Percentiles rank a stretch among this genome's conserved stretches.
phyloP scores from a whole-genome alignment of 2,888 invertebrate genomes.

The Aethes cnicana region DNA sequence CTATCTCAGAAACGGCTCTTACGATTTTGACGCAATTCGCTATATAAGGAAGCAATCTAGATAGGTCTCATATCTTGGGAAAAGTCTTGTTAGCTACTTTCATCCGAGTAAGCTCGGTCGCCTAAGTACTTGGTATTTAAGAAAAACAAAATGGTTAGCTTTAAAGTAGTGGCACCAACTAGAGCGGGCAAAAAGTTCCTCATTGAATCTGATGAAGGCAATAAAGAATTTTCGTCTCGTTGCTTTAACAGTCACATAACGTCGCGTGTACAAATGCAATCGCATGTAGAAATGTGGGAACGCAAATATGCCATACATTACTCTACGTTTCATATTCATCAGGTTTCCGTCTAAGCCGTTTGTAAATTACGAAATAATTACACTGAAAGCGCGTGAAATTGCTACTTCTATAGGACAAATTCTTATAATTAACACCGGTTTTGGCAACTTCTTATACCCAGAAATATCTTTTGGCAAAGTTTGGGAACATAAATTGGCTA shows the following conservation, averaged over 20 bases:
- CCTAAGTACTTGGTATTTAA: too few relatives aligned
- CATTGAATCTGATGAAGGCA: too few relatives aligned
- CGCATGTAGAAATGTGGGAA: slow-evolving; percentile 43
- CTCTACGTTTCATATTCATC: slow-evolving; percentile 35
- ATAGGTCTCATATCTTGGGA: too few relatives aligned
- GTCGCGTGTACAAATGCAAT: slow-evolving; percentile 43
- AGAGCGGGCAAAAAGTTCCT: too few relatives aligned
- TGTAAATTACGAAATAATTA: slow-evolving; percentile 23
- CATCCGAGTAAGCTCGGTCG: too few relatives aligned
- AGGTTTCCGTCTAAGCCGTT: slow-evolving; percentile 33
- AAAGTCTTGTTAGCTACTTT: too few relatives aligned
- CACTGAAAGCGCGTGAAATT: slow-evolving; percentile 1
- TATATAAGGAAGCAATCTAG: too few relatives aligned
- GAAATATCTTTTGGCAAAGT: slow-evolving; percentile 29
- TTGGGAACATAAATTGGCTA: slow-evolving; percentile 8
- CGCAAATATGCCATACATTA: slow-evolving; percentile 30
- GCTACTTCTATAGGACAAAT: background rate
- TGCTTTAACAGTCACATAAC: slow-evolving; percentile 34
- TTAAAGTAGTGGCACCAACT: too few relatives aligned
- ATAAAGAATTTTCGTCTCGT: too few relatives aligned
- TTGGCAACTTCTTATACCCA: slow-evolving; percentile 14
- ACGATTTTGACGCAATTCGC: too few relatives aligned
- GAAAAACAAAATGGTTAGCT: too few relatives aligned
- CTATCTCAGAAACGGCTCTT: too few relatives aligned
- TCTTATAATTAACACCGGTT: slow-evolving; percentile 6